phyloP scores from a whole-genome alignment of 2,888 invertebrate genomes.

The Rhodophaea formosa region DNA sequence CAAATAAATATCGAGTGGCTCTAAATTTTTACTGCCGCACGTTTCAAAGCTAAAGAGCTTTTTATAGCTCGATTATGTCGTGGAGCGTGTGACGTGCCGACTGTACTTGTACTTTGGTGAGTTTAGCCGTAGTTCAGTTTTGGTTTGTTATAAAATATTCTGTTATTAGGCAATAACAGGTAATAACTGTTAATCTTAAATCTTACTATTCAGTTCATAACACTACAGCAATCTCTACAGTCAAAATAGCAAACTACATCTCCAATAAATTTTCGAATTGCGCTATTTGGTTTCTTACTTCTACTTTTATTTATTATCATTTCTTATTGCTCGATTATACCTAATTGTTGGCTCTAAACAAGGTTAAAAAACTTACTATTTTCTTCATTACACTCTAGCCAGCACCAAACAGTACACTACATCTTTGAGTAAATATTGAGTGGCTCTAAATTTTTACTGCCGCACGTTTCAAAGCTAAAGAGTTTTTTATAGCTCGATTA shows the following conservation, averaged over 20 bases:
- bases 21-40: conserved; percentile 45
- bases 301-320: too few species aligned
- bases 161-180: too few species aligned
- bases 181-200: too few species aligned
- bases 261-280: too few species aligned
- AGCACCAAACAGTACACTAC: background rate
- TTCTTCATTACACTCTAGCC: background rate
- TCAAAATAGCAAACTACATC: too few species aligned
- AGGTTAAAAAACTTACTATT: too few species aligned
- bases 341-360: too few species aligned
- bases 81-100: conserved; percentile 35
- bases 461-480: conserved; percentile 45
- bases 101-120: conserved; percentile 44
- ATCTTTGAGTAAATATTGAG: conserved; percentile 45
- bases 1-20: too few species aligned
- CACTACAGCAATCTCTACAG: too few species aligned
- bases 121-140: conserved; percentile 21
- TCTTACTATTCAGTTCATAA: too few species aligned
- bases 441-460: conserved; percentile 46
- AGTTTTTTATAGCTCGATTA: conserved; percentile 55
- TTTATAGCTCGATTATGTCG: conserved; percentile 54
- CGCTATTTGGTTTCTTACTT: too few species aligned
- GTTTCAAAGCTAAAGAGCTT: conserved; percentile 49
- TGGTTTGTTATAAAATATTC: background rate
- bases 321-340: too few species aligned